Evolutionary conservation across 2,888 invertebrate species (phyloP).

Genomic region (Ophonus ardosiacus): DNA sequence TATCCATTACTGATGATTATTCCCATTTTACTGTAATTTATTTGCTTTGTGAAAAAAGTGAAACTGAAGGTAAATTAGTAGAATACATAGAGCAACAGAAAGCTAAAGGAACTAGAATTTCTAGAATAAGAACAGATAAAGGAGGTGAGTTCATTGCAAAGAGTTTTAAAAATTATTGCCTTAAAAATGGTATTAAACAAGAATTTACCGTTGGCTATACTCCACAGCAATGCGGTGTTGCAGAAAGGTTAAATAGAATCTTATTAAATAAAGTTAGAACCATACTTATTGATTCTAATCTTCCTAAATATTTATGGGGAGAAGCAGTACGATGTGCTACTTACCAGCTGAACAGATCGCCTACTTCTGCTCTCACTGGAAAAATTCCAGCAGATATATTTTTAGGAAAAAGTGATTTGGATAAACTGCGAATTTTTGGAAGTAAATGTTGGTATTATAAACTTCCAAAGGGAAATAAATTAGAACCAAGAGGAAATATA

Average conservation of each 20-base stretch:
- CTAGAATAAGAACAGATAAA: constrained; percentile 7
- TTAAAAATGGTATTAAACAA: constrained; percentile 47
- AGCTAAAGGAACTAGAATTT: neutral
- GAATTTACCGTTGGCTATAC: constrained; percentile 51
- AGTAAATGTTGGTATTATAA: constrained; percentile 51
- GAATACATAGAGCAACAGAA: constrained; percentile 51
- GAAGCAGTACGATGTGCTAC: constrained; percentile 57
- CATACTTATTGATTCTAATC: constrained; percentile 19
- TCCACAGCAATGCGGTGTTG: constrained; percentile 55
- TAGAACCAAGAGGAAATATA: constrained; percentile 19
- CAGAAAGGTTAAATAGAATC: constrained; percentile 50
- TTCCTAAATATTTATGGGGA: constrained; percentile 53
- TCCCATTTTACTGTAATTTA: constrained; percentile 61
- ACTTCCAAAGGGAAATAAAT: neutral
- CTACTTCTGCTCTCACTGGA: constrained; percentile 42
- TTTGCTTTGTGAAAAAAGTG: constrained; percentile 58
- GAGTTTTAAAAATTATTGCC: constrained; percentile 12
- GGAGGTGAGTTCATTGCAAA: constrained; percentile 28
- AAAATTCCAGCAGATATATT: constrained; percentile 55
- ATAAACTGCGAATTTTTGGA: constrained; percentile 59
- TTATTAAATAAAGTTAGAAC: constrained; percentile 46
- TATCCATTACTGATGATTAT: constrained; percentile 60
- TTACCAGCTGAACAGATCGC: constrained; percentile 56
- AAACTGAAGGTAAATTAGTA: constrained; percentile 60
- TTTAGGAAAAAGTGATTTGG: constrained; percentile 28